Evolutionary conservation across 2,113 vertebrate genomes (phyloP).

Genomic region (Desmodus rotundus): DNA sequence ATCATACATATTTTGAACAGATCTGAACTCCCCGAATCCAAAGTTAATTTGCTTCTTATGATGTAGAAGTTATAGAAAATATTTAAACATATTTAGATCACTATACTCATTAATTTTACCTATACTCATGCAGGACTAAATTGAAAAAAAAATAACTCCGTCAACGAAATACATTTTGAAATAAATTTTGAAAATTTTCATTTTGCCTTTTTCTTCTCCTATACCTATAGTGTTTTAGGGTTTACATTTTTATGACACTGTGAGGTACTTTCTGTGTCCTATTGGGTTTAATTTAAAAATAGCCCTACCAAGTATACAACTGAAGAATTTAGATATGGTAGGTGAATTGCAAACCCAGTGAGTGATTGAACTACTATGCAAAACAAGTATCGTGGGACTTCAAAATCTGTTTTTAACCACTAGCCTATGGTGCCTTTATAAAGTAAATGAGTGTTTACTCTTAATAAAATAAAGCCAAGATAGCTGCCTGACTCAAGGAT

Average conservation of each 20-base stretch:
- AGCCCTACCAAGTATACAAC: background rate
- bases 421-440: background rate
- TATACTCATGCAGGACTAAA: background rate
- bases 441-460: background rate
- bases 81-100: background rate
- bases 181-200: background rate
- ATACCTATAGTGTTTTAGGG: background rate
- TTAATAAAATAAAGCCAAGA: background rate
- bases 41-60: background rate
- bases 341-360: background rate
- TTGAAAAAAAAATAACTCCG: background rate
- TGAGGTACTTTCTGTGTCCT: background rate
- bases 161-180: background rate
- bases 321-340: background rate
- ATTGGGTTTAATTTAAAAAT: background rate
- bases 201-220: background rate
- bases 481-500: background rate
- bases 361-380: background rate
- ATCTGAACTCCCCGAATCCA: background rate
- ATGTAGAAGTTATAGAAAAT: background rate
- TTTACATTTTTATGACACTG: background rate
- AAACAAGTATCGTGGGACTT: background rate
- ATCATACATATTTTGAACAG: background rate
- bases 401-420: background rate
- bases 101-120: background rate